Evolutionary conservation across 2,797 vertebrate species (phyloP).

Genomic region (Pelodytes ibericus): DNA sequence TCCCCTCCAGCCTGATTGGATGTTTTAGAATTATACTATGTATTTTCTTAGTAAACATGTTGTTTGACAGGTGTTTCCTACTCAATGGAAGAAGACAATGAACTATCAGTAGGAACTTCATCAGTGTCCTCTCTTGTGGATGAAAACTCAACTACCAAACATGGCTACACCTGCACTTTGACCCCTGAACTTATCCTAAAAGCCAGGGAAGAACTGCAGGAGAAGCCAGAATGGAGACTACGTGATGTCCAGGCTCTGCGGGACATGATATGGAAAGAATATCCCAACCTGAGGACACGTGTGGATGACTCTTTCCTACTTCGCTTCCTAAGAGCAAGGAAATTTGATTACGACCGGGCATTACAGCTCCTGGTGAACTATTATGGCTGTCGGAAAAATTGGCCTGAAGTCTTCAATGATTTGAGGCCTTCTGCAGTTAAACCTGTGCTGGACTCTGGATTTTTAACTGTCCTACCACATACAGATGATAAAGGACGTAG

Average conservation of each 20-base stretch:
- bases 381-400: slow-evolving; percentile 87
- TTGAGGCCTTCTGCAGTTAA: slow-evolving; percentile 89
- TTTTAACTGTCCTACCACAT: slow-evolving; percentile 90
- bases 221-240: slow-evolving; percentile 96
- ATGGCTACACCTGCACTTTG: slow-evolving; percentile 85
- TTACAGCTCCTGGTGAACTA: slow-evolving; percentile 95
- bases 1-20: too few species aligned
- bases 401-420: slow-evolving; percentile 95
- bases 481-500: slow-evolving; percentile 87
- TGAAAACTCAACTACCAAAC: slow-evolving; percentile 73
- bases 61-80: slow-evolving; percentile 58
- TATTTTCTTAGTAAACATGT: too few species aligned
- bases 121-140: slow-evolving; percentile 70
- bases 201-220: slow-evolving; percentile 94
- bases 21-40: too few species aligned
- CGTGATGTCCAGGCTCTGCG: slow-evolving; percentile 93
- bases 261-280: slow-evolving; percentile 96
- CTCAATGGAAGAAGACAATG: slow-evolving; percentile 89
- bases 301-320: slow-evolving; percentile 92
- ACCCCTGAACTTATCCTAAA: slow-evolving; percentile 90
- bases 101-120: slow-evolving; percentile 76
- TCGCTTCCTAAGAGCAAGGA: slow-evolving; percentile 94
- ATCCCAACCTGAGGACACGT: slow-evolving; percentile 85
- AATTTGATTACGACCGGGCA: slow-evolving; percentile 95
- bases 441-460: slow-evolving; percentile 90